Conservation (phyloP, 2,888 invertebrate species). For the Campoplex capitator region DNA sequence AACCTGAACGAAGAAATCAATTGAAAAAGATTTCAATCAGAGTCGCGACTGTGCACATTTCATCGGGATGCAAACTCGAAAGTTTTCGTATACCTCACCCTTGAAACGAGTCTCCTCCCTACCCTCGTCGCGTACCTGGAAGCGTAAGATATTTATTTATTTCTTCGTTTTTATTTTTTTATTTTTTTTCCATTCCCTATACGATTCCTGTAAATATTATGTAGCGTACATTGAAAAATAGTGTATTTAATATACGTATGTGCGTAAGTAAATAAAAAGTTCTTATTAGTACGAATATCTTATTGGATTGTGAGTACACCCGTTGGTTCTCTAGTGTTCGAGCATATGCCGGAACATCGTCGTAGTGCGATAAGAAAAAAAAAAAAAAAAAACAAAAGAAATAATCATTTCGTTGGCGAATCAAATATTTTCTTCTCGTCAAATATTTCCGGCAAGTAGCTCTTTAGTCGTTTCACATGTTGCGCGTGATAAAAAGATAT, state of each 20-base stretch:
- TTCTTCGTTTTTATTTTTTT: not conserved
- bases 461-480: constrained; percentile 61
- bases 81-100: not conserved
- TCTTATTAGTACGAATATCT: constrained; percentile 60
- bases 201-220: constrained; percentile 53
- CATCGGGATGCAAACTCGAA: not conserved
- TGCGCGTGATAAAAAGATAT: constrained; percentile 60
- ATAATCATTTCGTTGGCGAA: constrained; percentile 18
- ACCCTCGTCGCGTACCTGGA: constrained; percentile 11
- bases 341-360: constrained; percentile 46
- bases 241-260: constrained; percentile 45
- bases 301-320: constrained; percentile 60
- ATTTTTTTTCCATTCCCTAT: not conserved
- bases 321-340: constrained; percentile 65
- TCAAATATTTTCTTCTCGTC: constrained; percentile 1
- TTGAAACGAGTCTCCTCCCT: not conserved
- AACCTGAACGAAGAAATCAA: not conserved
- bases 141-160: not conserved
- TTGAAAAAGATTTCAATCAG: not conserved
- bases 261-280: constrained; percentile 52
- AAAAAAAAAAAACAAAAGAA: not conserved
- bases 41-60: not conserved
- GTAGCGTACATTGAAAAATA: constrained; percentile 11
- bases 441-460: constrained; percentile 51
- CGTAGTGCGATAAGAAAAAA: constrained; percentile 37